Base-by-base conservation (phyloP, 2,797 vertebrate genomes). In the Gymnopithys bicolor region DNA sequence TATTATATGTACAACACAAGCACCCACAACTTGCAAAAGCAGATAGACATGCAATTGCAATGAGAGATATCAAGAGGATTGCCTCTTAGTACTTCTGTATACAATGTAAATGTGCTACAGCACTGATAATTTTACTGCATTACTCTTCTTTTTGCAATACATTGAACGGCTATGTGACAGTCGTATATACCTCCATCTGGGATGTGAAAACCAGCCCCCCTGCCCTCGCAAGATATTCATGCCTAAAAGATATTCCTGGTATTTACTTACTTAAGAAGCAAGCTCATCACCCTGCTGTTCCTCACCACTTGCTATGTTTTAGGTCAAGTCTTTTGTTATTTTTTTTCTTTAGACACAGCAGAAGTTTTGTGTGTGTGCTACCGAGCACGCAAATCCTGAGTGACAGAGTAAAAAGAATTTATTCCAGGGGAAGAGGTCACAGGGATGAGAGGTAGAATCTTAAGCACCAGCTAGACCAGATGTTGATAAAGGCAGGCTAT, bases 401-500 rank as follows among this genome's bases (percentile, higher is more conserved):
- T 55, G 71, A 87, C 71, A 71, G 48, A 60, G 45, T 70, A 69
- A 49, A 82, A 82, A 74, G 58, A 81, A 92, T 85, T 93, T 94
- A 76, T 68, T 87, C 48, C 49, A 70, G 58, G 49, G 62, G 32
- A 93, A 85, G 78, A 92, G 92, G 92, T 95, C 84, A 92, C 75
- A 22, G 63, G 58, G 64, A 89, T 80, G 69, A 91, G 91, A 91
- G 73, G 60, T 35, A 75, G 71, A 91, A 87, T 85, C 82, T 91
- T 87, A 89, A 91, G 91, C 67, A 85, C 53, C 76, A 93, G 85
- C 62, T 92, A 88, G 73, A 94, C 69, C 91, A 94, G 87, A 92
- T 94, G 87, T 78, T 91, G 92, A 59, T 78, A 88, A 94, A 94
- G 66, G 69, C 79, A 94, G 66, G 82, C 82, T 93, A 91, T 87